phyloP scores from a whole-genome alignment of 2,113 vertebrate genomes.

The Colinus virginianus region DNA sequence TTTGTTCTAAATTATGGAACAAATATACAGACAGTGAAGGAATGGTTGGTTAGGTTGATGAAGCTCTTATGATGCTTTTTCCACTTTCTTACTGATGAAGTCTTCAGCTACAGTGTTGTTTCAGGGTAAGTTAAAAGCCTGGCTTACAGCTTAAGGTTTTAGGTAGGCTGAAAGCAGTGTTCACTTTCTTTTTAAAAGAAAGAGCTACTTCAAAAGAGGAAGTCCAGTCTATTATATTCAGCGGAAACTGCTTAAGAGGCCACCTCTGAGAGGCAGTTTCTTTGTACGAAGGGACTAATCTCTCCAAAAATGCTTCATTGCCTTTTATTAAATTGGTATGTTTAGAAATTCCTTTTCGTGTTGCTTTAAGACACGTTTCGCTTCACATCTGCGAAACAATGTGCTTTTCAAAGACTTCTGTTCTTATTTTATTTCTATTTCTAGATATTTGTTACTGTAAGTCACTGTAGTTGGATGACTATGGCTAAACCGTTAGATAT shows the following conservation, averaged over 20 bases:
- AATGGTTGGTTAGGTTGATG: neutral
- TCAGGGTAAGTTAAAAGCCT: neutral
- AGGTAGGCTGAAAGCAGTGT: neutral
- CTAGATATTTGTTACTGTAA: neutral
- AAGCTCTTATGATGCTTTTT: neutral
- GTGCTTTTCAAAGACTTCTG: neutral
- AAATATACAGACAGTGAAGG: neutral
- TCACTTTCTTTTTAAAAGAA: neutral
- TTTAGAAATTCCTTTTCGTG: neutral
- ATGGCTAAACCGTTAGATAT: neutral
- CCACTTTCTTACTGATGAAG: neutral
- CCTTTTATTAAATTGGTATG: neutral
- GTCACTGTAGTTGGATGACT: neutral
- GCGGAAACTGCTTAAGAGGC: constrained; percentile 41
- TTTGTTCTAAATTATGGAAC: neutral
- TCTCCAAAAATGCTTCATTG: neutral
- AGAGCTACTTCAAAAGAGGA: constrained; percentile 36
- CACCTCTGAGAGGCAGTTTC: constrained; percentile 39
- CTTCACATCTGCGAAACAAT: neutral
- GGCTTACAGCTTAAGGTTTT: neutral
- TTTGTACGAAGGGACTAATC: neutral
- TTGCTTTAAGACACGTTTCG: neutral
- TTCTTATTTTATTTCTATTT: neutral
- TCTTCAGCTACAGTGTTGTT: neutral
- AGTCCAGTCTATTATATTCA: constrained; percentile 26